These are phyloP conservation scores for Taenaris catops DNA, from an alignment of 2,888 invertebrate species.

Conservation along the genomic window DNA sequence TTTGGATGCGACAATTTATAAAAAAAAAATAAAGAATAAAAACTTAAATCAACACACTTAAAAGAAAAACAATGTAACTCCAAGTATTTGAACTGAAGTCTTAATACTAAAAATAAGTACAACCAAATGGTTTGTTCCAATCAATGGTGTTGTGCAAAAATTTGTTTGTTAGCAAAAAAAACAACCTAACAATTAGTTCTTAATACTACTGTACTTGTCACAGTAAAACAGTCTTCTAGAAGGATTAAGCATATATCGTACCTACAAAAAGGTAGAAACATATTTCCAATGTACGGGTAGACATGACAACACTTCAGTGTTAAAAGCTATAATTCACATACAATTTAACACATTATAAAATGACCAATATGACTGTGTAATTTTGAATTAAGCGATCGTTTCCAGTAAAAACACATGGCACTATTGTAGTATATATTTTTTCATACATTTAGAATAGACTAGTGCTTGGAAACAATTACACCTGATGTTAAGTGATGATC, in stretches of 20 bases:
- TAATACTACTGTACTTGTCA: conserved; percentile 25
- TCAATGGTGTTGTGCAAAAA: conserved; percentile 19
- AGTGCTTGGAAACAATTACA: too few relatives aligned
- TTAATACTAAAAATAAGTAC: conserved; percentile 42
- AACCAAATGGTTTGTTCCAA: conserved; percentile 37
- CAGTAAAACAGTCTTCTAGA: conserved; percentile 33
- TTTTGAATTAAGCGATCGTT: too few relatives aligned
- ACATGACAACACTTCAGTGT: too few relatives aligned
- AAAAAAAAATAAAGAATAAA: conserved; percentile 24
- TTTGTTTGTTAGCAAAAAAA: conserved; percentile 1
- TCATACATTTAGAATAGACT: too few relatives aligned
- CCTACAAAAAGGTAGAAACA: conserved; percentile 6
- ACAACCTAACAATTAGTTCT: conserved; percentile 17
- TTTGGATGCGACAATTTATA: conserved; percentile 16
- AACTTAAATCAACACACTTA: conserved; percentile 29
- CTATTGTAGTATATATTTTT: too few relatives aligned
- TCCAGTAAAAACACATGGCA: too few relatives aligned
- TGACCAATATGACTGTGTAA: too few relatives aligned
- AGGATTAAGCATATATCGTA: conserved; percentile 20
- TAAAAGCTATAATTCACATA: too few relatives aligned
- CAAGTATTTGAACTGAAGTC: too few relatives aligned
- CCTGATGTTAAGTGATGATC: too few relatives aligned
- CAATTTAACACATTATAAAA: too few relatives aligned
- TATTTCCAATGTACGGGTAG: too few relatives aligned
- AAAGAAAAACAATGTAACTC: conserved; percentile 32